phyloP scores from a whole-genome alignment of 2,888 invertebrate species.

The Napeogenes inachia region DNA sequence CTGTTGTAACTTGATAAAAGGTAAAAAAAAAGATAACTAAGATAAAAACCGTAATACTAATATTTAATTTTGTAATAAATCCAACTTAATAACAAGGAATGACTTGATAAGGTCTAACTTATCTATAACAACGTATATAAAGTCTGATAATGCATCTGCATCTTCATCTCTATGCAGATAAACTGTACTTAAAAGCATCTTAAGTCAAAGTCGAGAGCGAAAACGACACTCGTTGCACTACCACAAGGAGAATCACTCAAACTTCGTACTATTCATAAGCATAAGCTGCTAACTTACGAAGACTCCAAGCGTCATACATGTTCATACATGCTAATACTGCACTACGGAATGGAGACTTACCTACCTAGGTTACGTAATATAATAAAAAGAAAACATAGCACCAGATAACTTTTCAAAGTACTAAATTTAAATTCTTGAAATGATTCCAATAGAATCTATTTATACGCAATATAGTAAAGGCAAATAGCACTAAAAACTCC shows the following conservation, averaged over 20 bases:
- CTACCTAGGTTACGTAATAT: neutral
- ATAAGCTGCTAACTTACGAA: constrained; percentile 7
- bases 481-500: too few relatives aligned
- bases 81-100: too few relatives aligned
- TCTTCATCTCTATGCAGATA: constrained; percentile 17
- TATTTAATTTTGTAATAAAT: too few relatives aligned
- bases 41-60: too few relatives aligned
- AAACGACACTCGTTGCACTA: constrained; percentile 20
- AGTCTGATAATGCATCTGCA: constrained; percentile 9
- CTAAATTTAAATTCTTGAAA: too few relatives aligned
- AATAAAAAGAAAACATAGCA: neutral
- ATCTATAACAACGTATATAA: neutral
- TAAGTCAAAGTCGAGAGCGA: constrained; percentile 26
- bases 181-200: constrained; percentile 20
- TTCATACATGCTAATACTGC: neutral
- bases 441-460: too few relatives aligned
- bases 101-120: neutral
- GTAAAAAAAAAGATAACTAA: too few relatives aligned
- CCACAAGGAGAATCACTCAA: constrained; percentile 18
- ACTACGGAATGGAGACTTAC: neutral
- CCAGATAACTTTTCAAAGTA: too few relatives aligned
- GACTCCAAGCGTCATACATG: neutral
- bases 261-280: constrained; percentile 11
- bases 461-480: too few relatives aligned
- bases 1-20: too few relatives aligned